A percentile compares a stretch with the other conserved stretches of the same genome.
Conservation (phyloP, 2,888 invertebrate genomes). For the Chymomyza procnemis region DNA sequence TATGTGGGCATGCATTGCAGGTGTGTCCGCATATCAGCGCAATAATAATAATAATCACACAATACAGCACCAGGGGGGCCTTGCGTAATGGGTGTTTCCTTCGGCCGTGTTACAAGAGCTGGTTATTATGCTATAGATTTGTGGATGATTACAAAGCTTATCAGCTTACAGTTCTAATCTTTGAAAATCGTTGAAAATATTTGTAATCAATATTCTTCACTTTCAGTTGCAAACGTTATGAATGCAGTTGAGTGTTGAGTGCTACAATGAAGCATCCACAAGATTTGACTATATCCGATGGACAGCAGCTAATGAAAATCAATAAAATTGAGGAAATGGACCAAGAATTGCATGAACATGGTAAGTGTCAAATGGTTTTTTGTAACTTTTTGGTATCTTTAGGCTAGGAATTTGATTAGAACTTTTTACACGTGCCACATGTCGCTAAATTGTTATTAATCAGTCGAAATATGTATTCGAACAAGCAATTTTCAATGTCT, state of each 20-base stretch:
- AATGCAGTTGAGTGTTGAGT: conserved; percentile 28
- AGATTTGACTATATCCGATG: conserved; percentile 50
- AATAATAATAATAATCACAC: background rate
- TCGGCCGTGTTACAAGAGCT: background rate
- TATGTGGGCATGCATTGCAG: background rate
- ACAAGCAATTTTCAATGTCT: too few species aligned
- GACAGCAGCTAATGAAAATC: conserved; percentile 55
- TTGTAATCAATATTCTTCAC: conserved; percentile 23
- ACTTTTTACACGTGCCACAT: background rate
- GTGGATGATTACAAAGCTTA: background rate
- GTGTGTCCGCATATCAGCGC: background rate
- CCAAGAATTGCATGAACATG: conserved; percentile 60
- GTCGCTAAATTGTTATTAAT: background rate
- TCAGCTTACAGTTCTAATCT: background rate
- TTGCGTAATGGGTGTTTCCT: background rate
- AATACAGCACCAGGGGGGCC: background rate
- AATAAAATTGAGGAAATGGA: conserved; percentile 61
- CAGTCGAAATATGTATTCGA: background rate
- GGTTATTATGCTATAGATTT: background rate
- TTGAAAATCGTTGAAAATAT: background rate
- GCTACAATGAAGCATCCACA: conserved; percentile 71
- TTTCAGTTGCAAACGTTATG: conserved; percentile 49
- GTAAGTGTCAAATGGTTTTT: conserved; percentile 49
- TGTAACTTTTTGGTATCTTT: too few species aligned
- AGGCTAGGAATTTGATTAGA: background rate